phyloP scores from a whole-genome alignment of 92 coral and sea anemone species.

The Palythoa grandiflora region DNA sequence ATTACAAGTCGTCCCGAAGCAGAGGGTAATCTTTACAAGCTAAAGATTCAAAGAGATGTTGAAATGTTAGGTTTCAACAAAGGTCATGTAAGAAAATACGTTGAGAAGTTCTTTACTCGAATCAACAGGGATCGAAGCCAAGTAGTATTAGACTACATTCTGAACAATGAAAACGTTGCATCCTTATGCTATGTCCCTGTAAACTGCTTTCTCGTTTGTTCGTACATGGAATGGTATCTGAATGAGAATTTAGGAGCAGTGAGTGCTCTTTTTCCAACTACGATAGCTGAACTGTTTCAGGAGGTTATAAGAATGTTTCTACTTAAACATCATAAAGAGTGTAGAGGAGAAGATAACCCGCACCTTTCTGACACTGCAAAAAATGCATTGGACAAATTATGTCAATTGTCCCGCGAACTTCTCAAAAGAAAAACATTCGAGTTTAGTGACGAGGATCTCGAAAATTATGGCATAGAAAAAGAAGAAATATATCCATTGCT shows the following conservation, averaged over 20 bases:
- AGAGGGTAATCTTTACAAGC: not conserved
- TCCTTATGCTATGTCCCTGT: conserved; percentile 19
- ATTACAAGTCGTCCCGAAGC: conserved; percentile 24
- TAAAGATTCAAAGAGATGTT: conserved; percentile 7
- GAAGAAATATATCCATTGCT: no score
- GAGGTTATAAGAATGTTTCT: conserved; percentile 12
- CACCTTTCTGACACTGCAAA: no score
- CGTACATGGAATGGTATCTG: not conserved
- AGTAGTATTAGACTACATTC: conserved; percentile 18
- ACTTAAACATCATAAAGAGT: no score
- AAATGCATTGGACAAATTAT: no score
- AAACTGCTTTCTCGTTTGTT: conserved; percentile 2
- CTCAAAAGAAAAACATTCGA: no score
- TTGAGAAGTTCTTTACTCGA: not conserved
- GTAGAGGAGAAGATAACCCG: no score
- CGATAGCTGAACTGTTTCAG: conserved; percentile 9
- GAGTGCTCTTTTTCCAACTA: not conserved
- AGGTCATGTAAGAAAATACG: not conserved
- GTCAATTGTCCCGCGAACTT: no score
- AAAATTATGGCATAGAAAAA: no score
- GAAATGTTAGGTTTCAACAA: not conserved
- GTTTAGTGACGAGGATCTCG: no score
- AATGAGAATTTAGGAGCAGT: not conserved
- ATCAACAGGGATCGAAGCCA: not conserved
- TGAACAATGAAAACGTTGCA: not conserved